A percentile compares a stretch with the other conserved stretches of the same genome.
Conservation (phyloP, 2,113 vertebrate species). For the Albula glossodonta region DNA sequence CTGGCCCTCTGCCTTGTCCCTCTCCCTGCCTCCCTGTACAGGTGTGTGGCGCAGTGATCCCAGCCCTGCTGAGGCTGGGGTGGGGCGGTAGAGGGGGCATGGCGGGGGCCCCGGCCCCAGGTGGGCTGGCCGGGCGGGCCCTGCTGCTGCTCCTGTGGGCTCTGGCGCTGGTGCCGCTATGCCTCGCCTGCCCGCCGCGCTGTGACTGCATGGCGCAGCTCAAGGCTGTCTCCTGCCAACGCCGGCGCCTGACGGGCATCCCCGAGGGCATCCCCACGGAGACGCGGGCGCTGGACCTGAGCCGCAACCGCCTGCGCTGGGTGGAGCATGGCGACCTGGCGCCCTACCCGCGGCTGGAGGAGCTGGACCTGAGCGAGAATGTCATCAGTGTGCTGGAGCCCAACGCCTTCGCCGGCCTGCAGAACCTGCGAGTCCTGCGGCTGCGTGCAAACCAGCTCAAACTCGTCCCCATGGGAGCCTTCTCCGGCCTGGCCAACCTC, state of each 20-base stretch:
- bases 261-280: conserved; percentile 94
- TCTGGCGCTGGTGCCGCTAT: conserved; percentile 29
- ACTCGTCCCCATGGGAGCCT: conserved; percentile 88
- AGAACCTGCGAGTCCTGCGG: conserved; percentile 80
- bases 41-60: conserved; percentile 75
- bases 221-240: conserved; percentile 83
- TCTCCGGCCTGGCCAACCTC: conserved; percentile 86
- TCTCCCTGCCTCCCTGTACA: conserved; percentile 47
- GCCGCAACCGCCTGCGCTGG: conserved; percentile 92
- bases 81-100: conserved; percentile 71
- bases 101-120: conserved; percentile 64
- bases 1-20: not conserved
- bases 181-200: conserved; percentile 81
- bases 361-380: conserved; percentile 95
- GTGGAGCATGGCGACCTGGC: conserved; percentile 85
- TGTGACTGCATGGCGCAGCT: conserved; percentile 86
- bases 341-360: conserved; percentile 84
- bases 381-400: conserved; percentile 89
- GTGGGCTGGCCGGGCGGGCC: conserved; percentile 68
- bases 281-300: conserved; percentile 88
- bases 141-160: conserved; percentile 66
- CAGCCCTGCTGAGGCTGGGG: conserved; percentile 64
- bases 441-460: conserved; percentile 91
- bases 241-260: conserved; percentile 82
- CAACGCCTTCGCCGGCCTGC: conserved; percentile 86